Percentiles rank a stretch among this genome's conserved stretches.
phyloP scores from a whole-genome alignment of 2,888 invertebrate genomes.

The Archips xylosteana region DNA sequence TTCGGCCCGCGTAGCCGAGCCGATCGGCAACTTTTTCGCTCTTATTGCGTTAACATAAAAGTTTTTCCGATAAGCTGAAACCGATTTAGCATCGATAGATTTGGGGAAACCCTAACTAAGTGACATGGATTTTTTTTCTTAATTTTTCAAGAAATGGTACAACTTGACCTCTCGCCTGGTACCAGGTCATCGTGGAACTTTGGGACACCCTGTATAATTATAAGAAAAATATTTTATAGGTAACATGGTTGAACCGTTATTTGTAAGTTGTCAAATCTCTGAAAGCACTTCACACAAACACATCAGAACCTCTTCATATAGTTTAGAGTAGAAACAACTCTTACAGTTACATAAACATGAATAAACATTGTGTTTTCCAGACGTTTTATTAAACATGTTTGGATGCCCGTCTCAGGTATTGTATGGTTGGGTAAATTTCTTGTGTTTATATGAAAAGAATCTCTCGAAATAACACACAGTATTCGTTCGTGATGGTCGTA shows the following conservation, averaged over 20 bases:
- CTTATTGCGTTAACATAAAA: no score
- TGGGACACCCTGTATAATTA: no score
- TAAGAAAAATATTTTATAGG: no score
- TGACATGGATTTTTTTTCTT: no score
- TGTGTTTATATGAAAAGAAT: background rate
- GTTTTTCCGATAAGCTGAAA: no score
- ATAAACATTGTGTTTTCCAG: slow-evolving; percentile 11
- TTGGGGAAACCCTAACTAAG: no score
- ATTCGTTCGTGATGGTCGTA: background rate
- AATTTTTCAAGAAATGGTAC: no score
- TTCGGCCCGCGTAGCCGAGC: no score
- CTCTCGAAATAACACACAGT: background rate
- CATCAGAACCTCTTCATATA: slow-evolving; percentile 37
- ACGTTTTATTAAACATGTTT: background rate
- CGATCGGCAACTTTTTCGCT: no score
- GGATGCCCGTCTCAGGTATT: background rate
- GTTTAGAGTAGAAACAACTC: slow-evolving; percentile 26
- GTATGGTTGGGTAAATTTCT: background rate
- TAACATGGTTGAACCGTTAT: background rate
- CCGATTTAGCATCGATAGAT: no score
- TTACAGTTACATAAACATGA: slow-evolving; percentile 28
- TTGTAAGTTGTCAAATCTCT: slow-evolving; percentile 25
- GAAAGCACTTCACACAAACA: slow-evolving; percentile 19
- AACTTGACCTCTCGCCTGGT: no score
- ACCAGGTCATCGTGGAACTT: no score